phyloP scores from a whole-genome alignment of 2,888 invertebrate genomes.

The Malthinus seriepunctatus region DNA sequence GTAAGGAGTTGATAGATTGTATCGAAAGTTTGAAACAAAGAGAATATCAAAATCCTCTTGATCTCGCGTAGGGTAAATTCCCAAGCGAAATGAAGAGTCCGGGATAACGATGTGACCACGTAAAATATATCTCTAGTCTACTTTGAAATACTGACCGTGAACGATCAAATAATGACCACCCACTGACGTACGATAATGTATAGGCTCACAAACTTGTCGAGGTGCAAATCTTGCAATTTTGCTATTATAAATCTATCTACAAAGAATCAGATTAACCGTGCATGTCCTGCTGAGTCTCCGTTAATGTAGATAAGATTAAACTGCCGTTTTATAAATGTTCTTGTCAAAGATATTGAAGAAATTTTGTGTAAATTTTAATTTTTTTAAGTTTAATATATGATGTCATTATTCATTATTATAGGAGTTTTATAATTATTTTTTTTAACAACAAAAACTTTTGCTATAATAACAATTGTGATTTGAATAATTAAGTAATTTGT shows the following conservation, averaged over 20 bases:
- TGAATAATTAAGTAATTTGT: too few relatives aligned
- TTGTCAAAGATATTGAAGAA: constrained; percentile 13
- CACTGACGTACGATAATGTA: constrained; percentile 23
- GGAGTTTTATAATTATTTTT: too few relatives aligned
- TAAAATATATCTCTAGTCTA: constrained; percentile 23
- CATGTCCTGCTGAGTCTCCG: constrained; percentile 15
- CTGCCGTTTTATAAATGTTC: constrained; percentile 12
- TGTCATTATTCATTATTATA: too few relatives aligned
- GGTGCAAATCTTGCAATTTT: constrained; percentile 25
- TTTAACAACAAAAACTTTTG: too few relatives aligned
- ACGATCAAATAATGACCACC: constrained; percentile 36
- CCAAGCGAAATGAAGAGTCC: constrained; percentile 24
- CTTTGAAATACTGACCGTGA: constrained; percentile 33
- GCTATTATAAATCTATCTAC: constrained; percentile 19
- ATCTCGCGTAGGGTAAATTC: constrained; percentile 14
- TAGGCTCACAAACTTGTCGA: constrained; percentile 23
- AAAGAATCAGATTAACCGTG: constrained; percentile 13
- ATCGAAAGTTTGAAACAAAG: neutral
- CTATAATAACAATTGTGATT: too few relatives aligned
- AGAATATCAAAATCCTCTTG: constrained; percentile 2
- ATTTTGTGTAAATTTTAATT: constrained; percentile 9
- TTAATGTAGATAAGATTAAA: constrained; percentile 16
- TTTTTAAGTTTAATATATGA: neutral
- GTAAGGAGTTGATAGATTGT: constrained; percentile 1
- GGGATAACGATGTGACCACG: constrained; percentile 27